These are phyloP conservation scores for Philereme transversata DNA, from an alignment of 2,888 invertebrate species.

Conservation along the genomic window DNA sequence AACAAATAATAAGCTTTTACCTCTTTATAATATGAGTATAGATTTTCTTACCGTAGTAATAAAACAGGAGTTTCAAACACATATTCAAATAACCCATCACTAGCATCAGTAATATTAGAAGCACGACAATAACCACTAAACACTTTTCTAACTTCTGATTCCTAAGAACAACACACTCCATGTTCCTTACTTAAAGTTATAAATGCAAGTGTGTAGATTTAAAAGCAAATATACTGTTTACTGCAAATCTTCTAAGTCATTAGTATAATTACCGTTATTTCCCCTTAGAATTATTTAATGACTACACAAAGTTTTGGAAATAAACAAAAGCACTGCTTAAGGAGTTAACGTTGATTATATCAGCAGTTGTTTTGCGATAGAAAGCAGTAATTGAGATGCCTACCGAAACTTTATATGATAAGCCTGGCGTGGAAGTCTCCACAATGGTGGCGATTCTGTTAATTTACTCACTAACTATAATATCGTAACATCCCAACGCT, in stretches of 20 bases:
- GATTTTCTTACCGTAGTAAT: constrained; percentile 56
- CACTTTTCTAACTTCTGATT: constrained; percentile 38
- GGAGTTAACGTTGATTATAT: not conserved
- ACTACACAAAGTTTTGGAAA: constrained; percentile 15
- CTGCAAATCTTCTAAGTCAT: constrained; percentile 20
- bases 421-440: too few relatives aligned
- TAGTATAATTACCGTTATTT: constrained; percentile 30
- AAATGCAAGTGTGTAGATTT: constrained; percentile 20
- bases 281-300: constrained; percentile 27
- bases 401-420: too few relatives aligned
- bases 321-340: not conserved
- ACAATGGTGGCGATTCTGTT: too few relatives aligned
- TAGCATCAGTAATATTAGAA: constrained; percentile 44
- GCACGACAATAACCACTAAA: constrained; percentile 39
- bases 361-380: not conserved
- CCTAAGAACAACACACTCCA: constrained; percentile 28
- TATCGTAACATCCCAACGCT: too few relatives aligned
- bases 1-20: too few relatives aligned
- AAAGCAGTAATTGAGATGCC: too few relatives aligned
- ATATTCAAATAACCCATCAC: constrained; percentile 54
- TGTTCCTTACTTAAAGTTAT: constrained; percentile 28
- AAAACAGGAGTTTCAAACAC: constrained; percentile 58
- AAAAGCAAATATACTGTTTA: constrained; percentile 12
- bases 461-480: too few relatives aligned
- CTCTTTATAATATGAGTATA: too few relatives aligned